Conservation (phyloP, 1,140 invertebrate genomes). For the Globodera rostochiensis region DNA sequence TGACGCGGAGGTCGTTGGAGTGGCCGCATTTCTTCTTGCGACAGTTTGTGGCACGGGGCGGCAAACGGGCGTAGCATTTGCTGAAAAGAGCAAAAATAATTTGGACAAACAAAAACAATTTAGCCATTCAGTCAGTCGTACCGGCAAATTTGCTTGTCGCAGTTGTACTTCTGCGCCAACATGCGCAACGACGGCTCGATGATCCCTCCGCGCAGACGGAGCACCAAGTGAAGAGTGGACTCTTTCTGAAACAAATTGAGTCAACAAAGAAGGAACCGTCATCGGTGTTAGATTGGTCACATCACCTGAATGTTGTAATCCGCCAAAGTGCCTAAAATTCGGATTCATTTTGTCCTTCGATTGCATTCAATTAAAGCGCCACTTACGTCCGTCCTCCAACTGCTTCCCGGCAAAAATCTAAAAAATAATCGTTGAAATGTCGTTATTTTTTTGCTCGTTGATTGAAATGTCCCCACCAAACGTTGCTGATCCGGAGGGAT, state of each 20-base stretch:
- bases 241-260: constrained; percentile 67
- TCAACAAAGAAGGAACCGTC: neutral
- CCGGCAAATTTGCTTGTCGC: constrained; percentile 90
- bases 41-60: constrained; percentile 96
- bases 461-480: constrained; percentile 68
- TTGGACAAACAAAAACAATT: neutral
- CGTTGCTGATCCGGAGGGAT: constrained; percentile 69
- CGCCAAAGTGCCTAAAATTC: constrained; percentile 71
- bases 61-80: constrained; percentile 97
- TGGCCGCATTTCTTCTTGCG: constrained; percentile 99
- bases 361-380: too few relatives aligned
- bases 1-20: constrained; percentile 96
- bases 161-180: constrained; percentile 98
- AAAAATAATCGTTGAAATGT: neutral
- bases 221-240: constrained; percentile 74
- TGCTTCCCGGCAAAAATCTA: constrained; percentile 79
- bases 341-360: too few relatives aligned
- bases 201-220: constrained; percentile 78
- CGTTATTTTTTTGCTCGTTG: too few relatives aligned
- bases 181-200: constrained; percentile 95
- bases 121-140: neutral
- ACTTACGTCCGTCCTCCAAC: constrained; percentile 71
- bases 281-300: neutral
- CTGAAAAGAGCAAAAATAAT: constrained; percentile 64
- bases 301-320: constrained; percentile 71